Base-by-base conservation (phyloP, 1,140 invertebrate genomes). In the Battus philenor region DNA sequence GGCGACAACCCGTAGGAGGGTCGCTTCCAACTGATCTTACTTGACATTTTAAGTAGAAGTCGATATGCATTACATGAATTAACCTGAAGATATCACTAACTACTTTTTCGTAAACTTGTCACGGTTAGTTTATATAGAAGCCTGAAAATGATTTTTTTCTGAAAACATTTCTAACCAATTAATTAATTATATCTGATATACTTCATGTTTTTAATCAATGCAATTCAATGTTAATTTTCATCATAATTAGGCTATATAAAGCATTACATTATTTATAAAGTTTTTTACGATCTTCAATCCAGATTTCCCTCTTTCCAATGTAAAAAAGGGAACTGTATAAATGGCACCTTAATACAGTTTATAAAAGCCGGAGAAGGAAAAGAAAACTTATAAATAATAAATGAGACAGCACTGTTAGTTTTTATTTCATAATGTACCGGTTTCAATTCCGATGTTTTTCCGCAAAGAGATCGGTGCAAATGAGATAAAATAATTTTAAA, bases 331-430 rank as follows among this genome's bases (percentile, higher is more conserved):
- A 26, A 26, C 12, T 11, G 11, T 15, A 39, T 24, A 39, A 26
- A 39, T 24, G 33, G 22, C 36, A 39, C 36, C 36, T 39, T 13
- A 5, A 26, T 18, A 39, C 20, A 39, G 26, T 26, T 26, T 39
- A 39, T 36, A 36, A 36, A 36, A 20, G 33, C 36, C 20, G 26
- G 36, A 26, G 20, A 26, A 26, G 36, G 36, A 39, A 39, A 39
- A 39, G 36, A 39, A 39, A 39, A 39, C 20, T 26, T 26, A 39
- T 39, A 24, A 39, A 39, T 39, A 15, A 39, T 39, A 39, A 10
- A 38, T 26, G 20, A 11, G 26, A 15, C 18, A 11, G 11, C 34
- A 26, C 22, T 39, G 36, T 39, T 39, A 15, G 36, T 5, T 39
- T 39, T 39, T 39, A 24, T 24, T 39, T 39, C 10, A 24, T 15